phyloP scores from a whole-genome alignment of 2,113 vertebrate species.

The Pedionomus torquatus region DNA sequence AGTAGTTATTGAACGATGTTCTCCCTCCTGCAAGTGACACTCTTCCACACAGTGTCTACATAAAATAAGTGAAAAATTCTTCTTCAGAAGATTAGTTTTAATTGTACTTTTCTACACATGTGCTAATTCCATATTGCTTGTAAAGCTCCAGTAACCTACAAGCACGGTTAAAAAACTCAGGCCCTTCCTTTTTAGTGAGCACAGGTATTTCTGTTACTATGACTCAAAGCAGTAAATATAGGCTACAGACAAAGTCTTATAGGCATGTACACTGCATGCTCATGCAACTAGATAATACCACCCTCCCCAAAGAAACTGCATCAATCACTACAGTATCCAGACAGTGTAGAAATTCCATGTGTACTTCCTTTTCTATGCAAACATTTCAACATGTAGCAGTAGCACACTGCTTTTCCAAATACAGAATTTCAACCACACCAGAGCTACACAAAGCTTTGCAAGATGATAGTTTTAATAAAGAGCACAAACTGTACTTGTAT shows the following conservation, averaged over 20 bases:
- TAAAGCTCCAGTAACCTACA: not conserved
- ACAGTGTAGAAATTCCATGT: not conserved
- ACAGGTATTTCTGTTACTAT: not conserved
- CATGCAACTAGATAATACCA: not conserved
- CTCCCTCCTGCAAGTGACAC: not conserved
- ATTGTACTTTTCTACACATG: not conserved
- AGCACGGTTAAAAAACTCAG: not conserved
- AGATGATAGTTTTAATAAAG: not conserved
- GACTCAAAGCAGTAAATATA: not conserved
- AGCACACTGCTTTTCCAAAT: not conserved
- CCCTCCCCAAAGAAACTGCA: not conserved
- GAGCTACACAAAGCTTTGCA: not conserved
- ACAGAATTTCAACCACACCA: not conserved
- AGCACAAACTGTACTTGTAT: not conserved
- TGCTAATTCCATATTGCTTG: not conserved
- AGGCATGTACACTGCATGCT: not conserved
- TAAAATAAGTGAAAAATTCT: not conserved
- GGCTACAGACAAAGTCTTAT: not conserved
- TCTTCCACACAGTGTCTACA: not conserved
- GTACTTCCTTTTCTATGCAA: not conserved
- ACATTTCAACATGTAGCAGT: not conserved
- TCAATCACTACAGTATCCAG: not conserved
- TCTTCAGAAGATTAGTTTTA: not conserved
- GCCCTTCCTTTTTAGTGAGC: not conserved
- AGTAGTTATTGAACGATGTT: not conserved